phyloP scores from a whole-genome alignment of 2,888 invertebrate species.

The Lasioglossum malachurum region DNA sequence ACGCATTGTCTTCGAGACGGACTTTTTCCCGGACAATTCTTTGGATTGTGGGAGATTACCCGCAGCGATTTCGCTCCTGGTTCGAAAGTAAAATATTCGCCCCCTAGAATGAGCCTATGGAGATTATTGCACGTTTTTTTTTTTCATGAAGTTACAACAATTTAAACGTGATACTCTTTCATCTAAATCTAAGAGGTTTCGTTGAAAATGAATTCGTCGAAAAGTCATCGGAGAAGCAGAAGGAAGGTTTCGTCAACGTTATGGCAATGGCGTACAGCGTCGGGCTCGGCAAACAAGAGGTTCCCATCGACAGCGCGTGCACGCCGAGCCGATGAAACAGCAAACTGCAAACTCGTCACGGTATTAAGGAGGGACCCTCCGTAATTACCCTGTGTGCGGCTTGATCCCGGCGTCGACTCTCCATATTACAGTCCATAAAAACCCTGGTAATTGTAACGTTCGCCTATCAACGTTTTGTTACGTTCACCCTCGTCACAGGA shows the following conservation, averaged over 20 bases:
- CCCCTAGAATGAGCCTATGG: not conserved
- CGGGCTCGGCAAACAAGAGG: slow-evolving; percentile 15
- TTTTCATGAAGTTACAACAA: not conserved
- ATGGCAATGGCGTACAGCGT: not conserved
- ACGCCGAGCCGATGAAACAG: slow-evolving; percentile 20
- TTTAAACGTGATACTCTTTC: not conserved
- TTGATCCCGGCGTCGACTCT: slow-evolving; percentile 15
- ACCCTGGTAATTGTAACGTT: slow-evolving; percentile 51
- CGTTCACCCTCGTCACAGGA: slow-evolving; percentile 48
- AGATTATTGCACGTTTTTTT: not conserved
- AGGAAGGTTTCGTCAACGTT: not conserved
- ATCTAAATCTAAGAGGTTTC: not conserved
- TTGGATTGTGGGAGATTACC: not conserved
- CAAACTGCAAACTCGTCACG: slow-evolving; percentile 16
- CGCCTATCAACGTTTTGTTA: slow-evolving; percentile 43
- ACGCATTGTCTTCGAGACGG: slow-evolving; percentile 9
- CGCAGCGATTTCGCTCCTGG: not conserved
- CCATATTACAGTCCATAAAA: slow-evolving; percentile 8
- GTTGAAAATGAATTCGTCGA: not conserved
- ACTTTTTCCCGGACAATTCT: not conserved
- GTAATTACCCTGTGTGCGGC: slow-evolving; percentile 26
- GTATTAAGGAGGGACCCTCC: slow-evolving; percentile 10
- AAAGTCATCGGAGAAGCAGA: not conserved
- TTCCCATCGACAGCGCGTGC: slow-evolving; percentile 34
- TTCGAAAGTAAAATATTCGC: not conserved